These are phyloP conservation scores for Lordiphosa stackelbergi DNA, from an alignment of 1,140 invertebrate species.

Conservation along the genomic window DNA sequence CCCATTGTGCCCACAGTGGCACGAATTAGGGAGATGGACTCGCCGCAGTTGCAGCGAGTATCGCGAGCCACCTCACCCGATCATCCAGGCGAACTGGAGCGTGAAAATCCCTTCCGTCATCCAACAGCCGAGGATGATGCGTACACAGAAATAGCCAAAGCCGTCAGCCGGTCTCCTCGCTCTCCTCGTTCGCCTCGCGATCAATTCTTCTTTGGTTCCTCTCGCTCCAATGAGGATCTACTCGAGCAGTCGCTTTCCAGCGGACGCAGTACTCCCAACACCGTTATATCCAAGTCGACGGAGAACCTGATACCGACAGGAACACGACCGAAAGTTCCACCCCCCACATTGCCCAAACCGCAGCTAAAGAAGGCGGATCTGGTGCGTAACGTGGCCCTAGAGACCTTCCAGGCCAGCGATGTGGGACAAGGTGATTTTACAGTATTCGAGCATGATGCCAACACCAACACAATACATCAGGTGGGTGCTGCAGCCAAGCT, in stretches of 20 bases:
- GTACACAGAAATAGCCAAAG: slow-evolving; percentile 67
- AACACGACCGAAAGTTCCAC: slow-evolving; percentile 58
- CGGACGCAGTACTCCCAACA: slow-evolving; percentile 62
- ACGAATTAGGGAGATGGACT: slow-evolving; percentile 65
- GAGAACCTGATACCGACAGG: slow-evolving; percentile 53
- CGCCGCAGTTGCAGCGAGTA: slow-evolving; percentile 55
- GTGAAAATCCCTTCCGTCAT: slow-evolving; percentile 72
- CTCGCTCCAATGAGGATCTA: slow-evolving; percentile 67
- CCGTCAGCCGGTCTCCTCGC: slow-evolving; percentile 58
- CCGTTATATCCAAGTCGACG: slow-evolving; percentile 61
- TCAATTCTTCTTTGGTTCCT: slow-evolving; percentile 64
- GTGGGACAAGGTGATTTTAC: slow-evolving; percentile 73
- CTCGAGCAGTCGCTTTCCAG: slow-evolving; percentile 62
- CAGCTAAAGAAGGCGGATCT: slow-evolving; percentile 71
- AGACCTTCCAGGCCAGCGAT: slow-evolving; percentile 68
- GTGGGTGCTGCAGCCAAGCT: slow-evolving; percentile 39
- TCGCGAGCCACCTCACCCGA: slow-evolving; percentile 59
- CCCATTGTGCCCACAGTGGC: slow-evolving; percentile 66
- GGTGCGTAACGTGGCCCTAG: slow-evolving; percentile 64
- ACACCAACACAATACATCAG: slow-evolving; percentile 68
- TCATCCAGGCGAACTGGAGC: slow-evolving; percentile 56
- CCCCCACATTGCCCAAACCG: slow-evolving; percentile 68
- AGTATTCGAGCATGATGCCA: slow-evolving; percentile 71
- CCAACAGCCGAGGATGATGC: slow-evolving; percentile 46
- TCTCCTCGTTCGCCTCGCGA: slow-evolving; percentile 49